A percentile compares a stretch with the other conserved stretches of the same genome.
phyloP scores from a whole-genome alignment of 2,888 invertebrate genomes.

The Venusia cambrica region DNA sequence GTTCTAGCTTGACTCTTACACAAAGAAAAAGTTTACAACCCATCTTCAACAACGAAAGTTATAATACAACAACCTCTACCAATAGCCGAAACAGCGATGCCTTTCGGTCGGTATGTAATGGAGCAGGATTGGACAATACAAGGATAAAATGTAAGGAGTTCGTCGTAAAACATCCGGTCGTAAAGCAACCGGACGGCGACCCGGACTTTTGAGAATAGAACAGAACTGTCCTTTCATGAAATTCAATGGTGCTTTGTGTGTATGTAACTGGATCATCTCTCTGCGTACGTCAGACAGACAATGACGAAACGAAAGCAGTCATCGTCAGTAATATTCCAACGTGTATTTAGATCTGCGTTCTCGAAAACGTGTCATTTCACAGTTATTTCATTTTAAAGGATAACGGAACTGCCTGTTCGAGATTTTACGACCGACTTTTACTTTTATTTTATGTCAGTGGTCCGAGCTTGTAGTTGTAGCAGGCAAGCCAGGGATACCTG shows the following conservation, averaged over 20 bases:
- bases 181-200: conserved; percentile 1
- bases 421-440: conserved; percentile 42
- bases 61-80: not conserved
- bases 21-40: conserved; percentile 5
- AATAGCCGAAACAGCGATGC: conserved; percentile 10
- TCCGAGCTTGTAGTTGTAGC: not conserved
- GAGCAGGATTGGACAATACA: conserved; percentile 22
- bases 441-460: conserved; percentile 36
- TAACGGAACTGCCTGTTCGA: conserved; percentile 35
- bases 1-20: conserved; percentile 14
- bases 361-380: conserved; percentile 23
- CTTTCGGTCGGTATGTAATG: conserved; percentile 14
- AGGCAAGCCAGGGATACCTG: no score
- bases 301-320: no score
- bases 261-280: conserved; percentile 2
- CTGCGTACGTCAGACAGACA: no score
- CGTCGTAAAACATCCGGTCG: conserved; percentile 12
- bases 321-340: no score
- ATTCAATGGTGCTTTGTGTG: conserved; percentile 4
- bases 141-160: conserved; percentile 16
- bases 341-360: no score
- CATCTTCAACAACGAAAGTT: conserved; percentile 21
- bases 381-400: conserved; percentile 33
- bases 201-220: conserved; percentile 1
- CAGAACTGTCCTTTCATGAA: conserved; percentile 1